Percentiles rank a stretch among this genome's conserved stretches.
Conservation (phyloP, 2,888 invertebrate genomes). For the Scaptomyza polygonia region DNA sequence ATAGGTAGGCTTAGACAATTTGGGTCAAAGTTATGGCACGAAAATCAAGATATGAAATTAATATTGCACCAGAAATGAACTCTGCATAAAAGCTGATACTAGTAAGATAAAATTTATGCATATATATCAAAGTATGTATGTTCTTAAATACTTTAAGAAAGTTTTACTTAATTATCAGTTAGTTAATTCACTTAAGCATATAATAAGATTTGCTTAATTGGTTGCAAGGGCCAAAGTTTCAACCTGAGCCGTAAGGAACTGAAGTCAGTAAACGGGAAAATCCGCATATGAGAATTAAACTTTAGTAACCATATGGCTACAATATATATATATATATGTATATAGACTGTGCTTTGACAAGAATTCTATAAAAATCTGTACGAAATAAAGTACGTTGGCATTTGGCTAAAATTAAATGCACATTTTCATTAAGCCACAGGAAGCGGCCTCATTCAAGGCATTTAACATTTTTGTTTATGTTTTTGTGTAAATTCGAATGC, state of each 20-base stretch:
- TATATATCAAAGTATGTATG: too few relatives aligned
- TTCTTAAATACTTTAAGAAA: not conserved
- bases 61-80: constrained; percentile 63
- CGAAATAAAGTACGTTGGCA: constrained; percentile 14
- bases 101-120: not conserved
- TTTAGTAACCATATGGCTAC: not conserved
- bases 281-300: not conserved
- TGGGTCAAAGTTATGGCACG: constrained; percentile 71
- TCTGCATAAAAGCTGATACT: constrained; percentile 10
- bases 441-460: constrained; percentile 51
- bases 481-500: constrained; percentile 22
- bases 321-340: not conserved
- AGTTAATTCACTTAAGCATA: not conserved
- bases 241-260: too few relatives aligned
- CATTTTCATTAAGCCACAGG: constrained; percentile 56
- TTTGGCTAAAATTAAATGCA: constrained; percentile 54
- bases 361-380: constrained; percentile 29
- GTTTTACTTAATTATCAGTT: not conserved
- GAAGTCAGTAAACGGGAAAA: too few relatives aligned
- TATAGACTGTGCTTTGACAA: constrained; percentile 19
- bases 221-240: too few relatives aligned
- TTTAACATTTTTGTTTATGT: constrained; percentile 50
- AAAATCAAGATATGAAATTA: constrained; percentile 77
- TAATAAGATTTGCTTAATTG: not conserved
- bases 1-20: constrained; percentile 55